Evolutionary conservation across 1,140 invertebrate species (phyloP).

Genomic region (Aporrectodea caliginosa): DNA sequence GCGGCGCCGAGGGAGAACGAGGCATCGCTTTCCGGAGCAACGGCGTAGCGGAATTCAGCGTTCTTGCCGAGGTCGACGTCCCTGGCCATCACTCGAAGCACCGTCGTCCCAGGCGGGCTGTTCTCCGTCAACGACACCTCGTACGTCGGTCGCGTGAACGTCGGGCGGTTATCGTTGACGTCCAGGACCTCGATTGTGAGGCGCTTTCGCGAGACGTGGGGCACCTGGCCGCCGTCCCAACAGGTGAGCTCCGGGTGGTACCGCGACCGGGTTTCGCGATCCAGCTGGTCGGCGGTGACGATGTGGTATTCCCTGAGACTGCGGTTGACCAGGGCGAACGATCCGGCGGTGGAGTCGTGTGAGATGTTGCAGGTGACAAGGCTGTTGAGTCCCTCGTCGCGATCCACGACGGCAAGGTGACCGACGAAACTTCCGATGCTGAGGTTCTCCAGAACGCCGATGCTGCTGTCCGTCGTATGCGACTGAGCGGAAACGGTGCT

Average conservation of each 20-base stretch:
- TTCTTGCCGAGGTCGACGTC: constrained; percentile 19
- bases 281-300: constrained; percentile 4
- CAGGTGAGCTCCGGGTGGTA: constrained; percentile 4
- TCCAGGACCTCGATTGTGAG: constrained; percentile 14
- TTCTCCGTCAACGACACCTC: constrained; percentile 12
- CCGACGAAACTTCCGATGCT: constrained; percentile 5
- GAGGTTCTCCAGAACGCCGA: constrained; percentile 12
- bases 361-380: neutral
- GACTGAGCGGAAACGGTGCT: neutral
- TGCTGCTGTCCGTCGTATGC: neutral
- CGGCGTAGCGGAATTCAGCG: neutral
- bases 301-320: neutral
- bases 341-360: neutral
- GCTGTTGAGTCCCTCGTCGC: constrained; percentile 6
- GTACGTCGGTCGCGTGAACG: constrained; percentile 14
- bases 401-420: constrained; percentile 18
- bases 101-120: neutral
- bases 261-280: constrained; percentile 19
- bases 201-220: neutral
- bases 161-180: constrained; percentile 30
- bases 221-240: neutral
- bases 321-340: neutral
- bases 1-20: neutral
- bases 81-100: constrained; percentile 17
- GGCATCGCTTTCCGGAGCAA: constrained; percentile 44